Conservation (phyloP, 2,113 vertebrate genomes). For the Macheiramphus alcinus region DNA sequence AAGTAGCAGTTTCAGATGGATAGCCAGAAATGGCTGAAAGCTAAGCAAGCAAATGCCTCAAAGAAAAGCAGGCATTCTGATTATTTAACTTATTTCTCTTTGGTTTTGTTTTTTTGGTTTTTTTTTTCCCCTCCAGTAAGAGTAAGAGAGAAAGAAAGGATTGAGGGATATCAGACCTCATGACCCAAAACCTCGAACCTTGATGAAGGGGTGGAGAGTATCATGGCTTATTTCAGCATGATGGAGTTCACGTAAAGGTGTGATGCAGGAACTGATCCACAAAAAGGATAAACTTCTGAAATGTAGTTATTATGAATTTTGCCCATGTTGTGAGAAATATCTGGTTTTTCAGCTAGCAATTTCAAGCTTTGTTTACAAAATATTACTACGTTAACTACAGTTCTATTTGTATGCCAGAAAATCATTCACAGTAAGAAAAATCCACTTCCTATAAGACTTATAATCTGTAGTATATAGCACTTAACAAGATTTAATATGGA, state of each 20-base stretch:
- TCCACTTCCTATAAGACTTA: not conserved
- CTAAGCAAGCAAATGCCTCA: not conserved
- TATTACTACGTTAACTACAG: not conserved
- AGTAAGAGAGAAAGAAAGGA: not conserved
- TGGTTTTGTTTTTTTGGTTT: not conserved
- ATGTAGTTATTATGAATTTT: not conserved
- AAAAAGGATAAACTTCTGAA: not conserved
- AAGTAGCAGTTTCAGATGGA: not conserved
- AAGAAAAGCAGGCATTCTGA: not conserved
- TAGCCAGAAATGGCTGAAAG: not conserved
- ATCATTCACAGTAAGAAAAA: not conserved
- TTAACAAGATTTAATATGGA: slow-evolving; percentile 16
- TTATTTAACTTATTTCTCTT: not conserved
- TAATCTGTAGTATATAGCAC: not conserved
- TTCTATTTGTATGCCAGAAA: not conserved
- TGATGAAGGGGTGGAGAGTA: not conserved
- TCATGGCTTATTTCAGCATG: not conserved
- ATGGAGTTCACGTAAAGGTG: not conserved
- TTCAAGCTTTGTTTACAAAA: not conserved
- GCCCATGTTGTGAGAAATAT: not conserved
- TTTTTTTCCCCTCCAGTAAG: not conserved
- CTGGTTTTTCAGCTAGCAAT: not conserved
- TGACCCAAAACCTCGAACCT: not conserved
- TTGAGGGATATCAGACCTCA: not conserved
- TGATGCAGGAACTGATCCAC: not conserved